Percentiles rank a stretch among this genome's conserved stretches.
phyloP scores from a whole-genome alignment of 1,140 invertebrate species.

The Pogonomyrmex barbatus region DNA sequence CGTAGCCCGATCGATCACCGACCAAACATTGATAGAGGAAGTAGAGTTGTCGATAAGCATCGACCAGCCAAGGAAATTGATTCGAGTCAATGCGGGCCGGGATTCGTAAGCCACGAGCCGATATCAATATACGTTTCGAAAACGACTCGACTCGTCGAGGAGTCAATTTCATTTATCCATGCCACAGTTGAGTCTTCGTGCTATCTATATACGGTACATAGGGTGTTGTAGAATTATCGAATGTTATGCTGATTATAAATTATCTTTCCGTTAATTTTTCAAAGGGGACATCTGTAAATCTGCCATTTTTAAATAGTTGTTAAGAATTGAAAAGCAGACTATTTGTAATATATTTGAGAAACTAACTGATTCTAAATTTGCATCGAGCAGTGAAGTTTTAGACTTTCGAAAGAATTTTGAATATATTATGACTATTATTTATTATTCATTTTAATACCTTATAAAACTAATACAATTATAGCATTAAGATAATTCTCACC shows the following conservation, averaged over 20 bases:
- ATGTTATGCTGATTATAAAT: background rate
- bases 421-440: background rate
- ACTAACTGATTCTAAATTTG: background rate
- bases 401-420: background rate
- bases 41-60: constrained; percentile 56
- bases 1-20: constrained; percentile 45
- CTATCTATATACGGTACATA: constrained; percentile 1
- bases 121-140: constrained; percentile 64
- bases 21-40: constrained; percentile 54
- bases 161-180: constrained; percentile 62
- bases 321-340: background rate
- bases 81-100: constrained; percentile 54
- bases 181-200: constrained; percentile 7
- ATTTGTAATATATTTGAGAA: background rate
- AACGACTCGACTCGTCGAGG: constrained; percentile 60
- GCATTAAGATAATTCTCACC: background rate
- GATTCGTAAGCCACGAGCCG: constrained; percentile 59
- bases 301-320: background rate
- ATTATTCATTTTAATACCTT: background rate
- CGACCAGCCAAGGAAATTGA: constrained; percentile 60
- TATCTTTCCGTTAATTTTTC: background rate
- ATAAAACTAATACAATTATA: background rate
- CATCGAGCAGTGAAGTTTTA: background rate
- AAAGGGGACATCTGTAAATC: background rate
- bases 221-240: background rate